These are phyloP conservation scores for Psilopogon haemacephalus DNA, from an alignment of 2,113 vertebrate species.

Conservation along the genomic window DNA sequence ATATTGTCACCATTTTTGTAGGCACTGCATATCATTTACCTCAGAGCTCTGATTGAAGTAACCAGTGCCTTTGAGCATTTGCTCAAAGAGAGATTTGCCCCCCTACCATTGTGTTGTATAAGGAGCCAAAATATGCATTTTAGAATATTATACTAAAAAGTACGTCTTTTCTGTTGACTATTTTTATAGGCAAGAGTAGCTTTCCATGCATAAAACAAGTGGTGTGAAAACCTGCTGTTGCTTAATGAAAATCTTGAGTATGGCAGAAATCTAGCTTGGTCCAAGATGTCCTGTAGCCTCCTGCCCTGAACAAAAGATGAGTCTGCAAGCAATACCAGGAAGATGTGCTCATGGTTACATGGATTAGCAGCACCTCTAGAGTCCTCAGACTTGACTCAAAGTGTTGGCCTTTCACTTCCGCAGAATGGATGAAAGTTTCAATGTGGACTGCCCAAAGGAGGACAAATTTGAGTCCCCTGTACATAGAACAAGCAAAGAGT, in stretches of 20 bases:
- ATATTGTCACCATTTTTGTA: not conserved
- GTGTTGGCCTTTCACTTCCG: not conserved
- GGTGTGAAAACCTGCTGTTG: not conserved
- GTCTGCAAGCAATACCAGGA: not conserved
- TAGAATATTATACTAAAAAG: not conserved
- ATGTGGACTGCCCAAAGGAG: not conserved
- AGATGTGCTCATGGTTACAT: rapidly evolving
- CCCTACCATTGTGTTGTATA: not conserved
- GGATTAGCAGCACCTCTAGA: not conserved
- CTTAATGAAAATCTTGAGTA: not conserved
- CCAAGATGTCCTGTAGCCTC: not conserved
- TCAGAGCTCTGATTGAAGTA: not conserved
- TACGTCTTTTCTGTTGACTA: not conserved
- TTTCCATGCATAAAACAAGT: not conserved
- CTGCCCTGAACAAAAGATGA: not conserved
- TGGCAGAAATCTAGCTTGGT: not conserved
- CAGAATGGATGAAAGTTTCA: not conserved
- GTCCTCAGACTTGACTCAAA: not conserved
- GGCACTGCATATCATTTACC: not conserved
- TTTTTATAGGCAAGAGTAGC: not conserved
- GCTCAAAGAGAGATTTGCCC: not conserved
- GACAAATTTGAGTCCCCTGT: not conserved
- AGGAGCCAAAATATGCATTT: rapidly evolving
- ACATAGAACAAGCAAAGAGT: not conserved
- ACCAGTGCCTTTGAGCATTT: not conserved